phyloP scores from a whole-genome alignment of 2,888 invertebrate genomes.

The Listrodromus nycthemerus region DNA sequence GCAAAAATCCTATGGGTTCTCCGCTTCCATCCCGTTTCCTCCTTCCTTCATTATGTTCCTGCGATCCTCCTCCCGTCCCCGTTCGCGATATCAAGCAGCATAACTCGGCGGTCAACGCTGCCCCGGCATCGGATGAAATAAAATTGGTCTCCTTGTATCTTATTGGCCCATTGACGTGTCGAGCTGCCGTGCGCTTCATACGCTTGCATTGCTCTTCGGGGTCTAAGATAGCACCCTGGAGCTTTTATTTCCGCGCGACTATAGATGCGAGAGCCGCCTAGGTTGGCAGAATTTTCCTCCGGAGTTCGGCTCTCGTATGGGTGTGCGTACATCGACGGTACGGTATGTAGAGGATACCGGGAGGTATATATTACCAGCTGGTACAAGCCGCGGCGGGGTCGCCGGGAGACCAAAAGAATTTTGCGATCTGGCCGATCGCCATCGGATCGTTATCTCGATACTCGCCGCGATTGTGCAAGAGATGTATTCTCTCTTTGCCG shows the following conservation, averaged over 20 bases:
- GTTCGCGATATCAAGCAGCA: slow-evolving; percentile 23
- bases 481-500: slow-evolving; percentile 30
- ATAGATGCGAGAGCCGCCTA: slow-evolving; percentile 37
- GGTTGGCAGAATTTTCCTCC: slow-evolving; percentile 55
- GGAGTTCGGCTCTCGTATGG: slow-evolving; percentile 14
- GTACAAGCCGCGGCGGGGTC: slow-evolving; percentile 41
- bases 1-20: slow-evolving; percentile 21
- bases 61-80: neutral
- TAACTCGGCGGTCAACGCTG: slow-evolving; percentile 26
- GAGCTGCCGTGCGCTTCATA: slow-evolving; percentile 29
- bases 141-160: slow-evolving; percentile 48
- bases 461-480: slow-evolving; percentile 67
- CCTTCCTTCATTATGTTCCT: neutral
- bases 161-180: slow-evolving; percentile 51
- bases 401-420: slow-evolving; percentile 57
- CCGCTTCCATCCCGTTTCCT: slow-evolving; percentile 4
- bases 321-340: neutral
- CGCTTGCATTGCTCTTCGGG: slow-evolving; percentile 26
- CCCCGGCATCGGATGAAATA: slow-evolving; percentile 33
- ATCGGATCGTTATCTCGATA: slow-evolving; percentile 70
- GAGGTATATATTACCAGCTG: slow-evolving; percentile 23
- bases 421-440: slow-evolving; percentile 68
- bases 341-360: slow-evolving; percentile 15
- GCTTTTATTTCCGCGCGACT: slow-evolving; percentile 17
- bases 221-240: slow-evolving; percentile 34